These are phyloP conservation scores for Fukomys damarensis DNA, from an alignment of 2,113 vertebrate genomes.

Conservation along the genomic window DNA sequence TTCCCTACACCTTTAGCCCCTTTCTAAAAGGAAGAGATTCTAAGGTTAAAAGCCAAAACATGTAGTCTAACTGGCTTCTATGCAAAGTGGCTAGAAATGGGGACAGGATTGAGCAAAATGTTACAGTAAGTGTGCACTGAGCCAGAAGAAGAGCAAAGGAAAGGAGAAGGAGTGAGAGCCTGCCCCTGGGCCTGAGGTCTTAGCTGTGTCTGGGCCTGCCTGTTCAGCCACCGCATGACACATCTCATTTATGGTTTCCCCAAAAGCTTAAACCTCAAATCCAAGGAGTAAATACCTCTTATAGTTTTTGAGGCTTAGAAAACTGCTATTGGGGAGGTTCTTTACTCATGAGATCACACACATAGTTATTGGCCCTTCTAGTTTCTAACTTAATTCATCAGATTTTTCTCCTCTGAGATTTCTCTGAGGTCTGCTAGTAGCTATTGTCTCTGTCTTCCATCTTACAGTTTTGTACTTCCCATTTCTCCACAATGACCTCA, in stretches of 20 bases:
- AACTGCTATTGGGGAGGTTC: too few species aligned
- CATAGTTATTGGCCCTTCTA: accelerated
- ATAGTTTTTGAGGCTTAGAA: not conserved
- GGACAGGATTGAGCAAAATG: not conserved
- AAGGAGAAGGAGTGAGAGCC: accelerated
- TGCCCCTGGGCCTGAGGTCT: accelerated
- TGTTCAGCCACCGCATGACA: accelerated
- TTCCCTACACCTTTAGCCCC: too few species aligned
- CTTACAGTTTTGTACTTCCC: not conserved
- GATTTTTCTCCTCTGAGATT: not conserved
- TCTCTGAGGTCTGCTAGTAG: not conserved
- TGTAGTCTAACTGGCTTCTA: not conserved
- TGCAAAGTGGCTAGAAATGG: not conserved
- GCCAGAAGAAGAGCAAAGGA: not conserved
- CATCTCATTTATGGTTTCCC: not conserved
- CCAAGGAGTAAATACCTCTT: not conserved
- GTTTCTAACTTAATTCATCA: not conserved
- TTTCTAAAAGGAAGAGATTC: not conserved
- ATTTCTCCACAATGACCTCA: not conserved
- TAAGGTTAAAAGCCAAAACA: not conserved
- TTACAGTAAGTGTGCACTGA: accelerated
- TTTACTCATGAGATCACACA: not conserved
- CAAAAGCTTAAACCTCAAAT: not conserved
- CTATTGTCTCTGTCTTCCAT: not conserved
- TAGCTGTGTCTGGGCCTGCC: not conserved